phyloP scores from a whole-genome alignment of 2,888 invertebrate species.

The Netelia melanura region DNA sequence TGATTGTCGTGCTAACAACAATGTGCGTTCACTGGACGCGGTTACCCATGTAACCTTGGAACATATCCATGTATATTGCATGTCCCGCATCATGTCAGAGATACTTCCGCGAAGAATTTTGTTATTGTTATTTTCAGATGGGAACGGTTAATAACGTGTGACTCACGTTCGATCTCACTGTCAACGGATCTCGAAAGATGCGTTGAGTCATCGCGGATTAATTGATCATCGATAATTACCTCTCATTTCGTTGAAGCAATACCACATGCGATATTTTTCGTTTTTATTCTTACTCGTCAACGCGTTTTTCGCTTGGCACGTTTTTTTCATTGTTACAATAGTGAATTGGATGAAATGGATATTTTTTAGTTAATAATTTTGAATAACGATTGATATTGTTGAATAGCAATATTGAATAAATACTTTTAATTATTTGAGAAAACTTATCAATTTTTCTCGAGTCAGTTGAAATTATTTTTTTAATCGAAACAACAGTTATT shows the following conservation, averaged over 20 bases:
- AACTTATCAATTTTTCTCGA: no score
- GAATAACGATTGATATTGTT: no score
- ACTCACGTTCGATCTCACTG: slow-evolving; percentile 21
- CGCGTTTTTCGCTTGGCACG: neutral
- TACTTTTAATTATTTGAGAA: no score
- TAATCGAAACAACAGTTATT: no score
- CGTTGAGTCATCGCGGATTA: slow-evolving; percentile 20
- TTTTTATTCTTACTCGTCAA: neutral
- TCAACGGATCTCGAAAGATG: slow-evolving; percentile 16
- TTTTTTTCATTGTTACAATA: neutral
- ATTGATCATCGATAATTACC: slow-evolving; percentile 60
- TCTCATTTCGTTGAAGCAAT: slow-evolving; percentile 21
- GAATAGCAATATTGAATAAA: no score
- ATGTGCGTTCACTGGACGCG: neutral
- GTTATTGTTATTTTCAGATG: neutral
- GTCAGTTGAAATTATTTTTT: no score
- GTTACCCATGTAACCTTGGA: neutral
- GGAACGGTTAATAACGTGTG: slow-evolving; percentile 5
- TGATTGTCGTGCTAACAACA: slow-evolving; percentile 32
- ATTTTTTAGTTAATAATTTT: no score
- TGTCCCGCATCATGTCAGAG: slow-evolving; percentile 14
- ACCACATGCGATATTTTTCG: slow-evolving; percentile 37
- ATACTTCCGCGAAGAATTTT: neutral
- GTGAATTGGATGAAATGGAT: slow-evolving; percentile 10
- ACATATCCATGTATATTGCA: neutral